phyloP scores from a whole-genome alignment of 2,797 vertebrate species.

The Onychomys arenicola region DNA sequence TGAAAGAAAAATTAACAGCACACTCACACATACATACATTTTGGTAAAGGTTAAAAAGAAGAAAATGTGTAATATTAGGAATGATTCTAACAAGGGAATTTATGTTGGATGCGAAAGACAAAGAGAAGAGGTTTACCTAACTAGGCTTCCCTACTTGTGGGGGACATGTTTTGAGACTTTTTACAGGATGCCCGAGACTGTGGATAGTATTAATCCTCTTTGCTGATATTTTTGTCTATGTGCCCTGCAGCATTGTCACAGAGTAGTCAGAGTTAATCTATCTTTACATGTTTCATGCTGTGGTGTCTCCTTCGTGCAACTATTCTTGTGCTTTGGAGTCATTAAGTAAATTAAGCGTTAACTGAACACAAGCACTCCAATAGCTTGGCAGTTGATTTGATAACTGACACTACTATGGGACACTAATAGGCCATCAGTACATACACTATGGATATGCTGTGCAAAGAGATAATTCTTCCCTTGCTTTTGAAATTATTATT shows the following conservation, averaged over 20 bases:
- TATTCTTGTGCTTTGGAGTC: neutral
- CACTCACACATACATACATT: neutral
- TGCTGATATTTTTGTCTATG: neutral
- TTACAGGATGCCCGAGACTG: neutral
- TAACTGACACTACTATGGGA: neutral
- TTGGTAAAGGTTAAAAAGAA: neutral
- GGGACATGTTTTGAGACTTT: neutral
- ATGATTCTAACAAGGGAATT: neutral
- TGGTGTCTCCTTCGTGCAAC: neutral
- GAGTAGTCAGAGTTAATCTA: neutral
- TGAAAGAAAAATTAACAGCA: constrained; percentile 49
- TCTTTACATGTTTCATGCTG: neutral
- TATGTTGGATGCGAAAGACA: neutral
- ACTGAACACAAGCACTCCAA: neutral
- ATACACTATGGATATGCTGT: neutral
- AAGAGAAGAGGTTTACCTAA: constrained; percentile 11
- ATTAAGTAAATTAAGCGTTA: constrained; percentile 12
- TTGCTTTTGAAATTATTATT: neutral
- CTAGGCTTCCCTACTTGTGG: neutral
- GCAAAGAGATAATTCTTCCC: neutral
- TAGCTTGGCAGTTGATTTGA: neutral
- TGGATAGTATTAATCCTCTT: neutral
- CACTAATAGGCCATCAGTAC: neutral
- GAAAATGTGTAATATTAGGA: constrained; percentile 5
- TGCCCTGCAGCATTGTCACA: neutral